Evolutionary conservation across 2,797 vertebrate genomes (phyloP), one percentile per base, ranked within the genome.

Genomic region (Syngnathus acus): DNA sequence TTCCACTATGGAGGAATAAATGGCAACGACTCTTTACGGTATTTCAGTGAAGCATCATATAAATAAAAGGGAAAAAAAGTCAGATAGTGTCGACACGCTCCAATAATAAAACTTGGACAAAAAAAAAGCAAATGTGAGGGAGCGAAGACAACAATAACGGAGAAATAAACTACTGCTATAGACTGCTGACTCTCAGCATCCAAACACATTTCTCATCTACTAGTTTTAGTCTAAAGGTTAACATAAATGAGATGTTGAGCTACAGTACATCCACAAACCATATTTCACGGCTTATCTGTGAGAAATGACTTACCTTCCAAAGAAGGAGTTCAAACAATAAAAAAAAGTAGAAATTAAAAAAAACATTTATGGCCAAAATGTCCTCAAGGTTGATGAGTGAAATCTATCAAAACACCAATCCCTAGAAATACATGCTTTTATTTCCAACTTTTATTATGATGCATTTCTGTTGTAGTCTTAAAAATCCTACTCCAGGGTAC

Each of bases 401-500:
- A 50, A 19, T 50, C 19, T 19, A 19, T 8, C 3, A 50, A 45
- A 45, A 45, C 32, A 32, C 32, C 32, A 32, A 4, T 53, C 6
- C 50, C 14, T 53, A 21, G 6, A 53, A 55, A 55, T 55, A 26
- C 9, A 55, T 26, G 10, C 38, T 39, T 19, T 19, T 3, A 13
- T 5, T 37, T 9, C 16, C 32, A 8, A 17, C 11, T 38, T 38
- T 58, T 9, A 38, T 1, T 16, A 19, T 8, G 7, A 58, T 38
- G 32, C 32, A 38, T 58, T 58, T 37, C 17, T 32, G 5, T 17
- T 58, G 17, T 1, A 4, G 32, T 50, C 19, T 50, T 50, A 21
- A 51, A 9, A 51, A 54, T 26, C 21, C 53, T 13, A 42, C n/a
- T 13, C 23, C 9, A 61, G 13, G 9, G 10, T 26, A 21, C 84